Base-by-base conservation (phyloP, 2,113 vertebrate species). In the Lophura nycthemera region DNA sequence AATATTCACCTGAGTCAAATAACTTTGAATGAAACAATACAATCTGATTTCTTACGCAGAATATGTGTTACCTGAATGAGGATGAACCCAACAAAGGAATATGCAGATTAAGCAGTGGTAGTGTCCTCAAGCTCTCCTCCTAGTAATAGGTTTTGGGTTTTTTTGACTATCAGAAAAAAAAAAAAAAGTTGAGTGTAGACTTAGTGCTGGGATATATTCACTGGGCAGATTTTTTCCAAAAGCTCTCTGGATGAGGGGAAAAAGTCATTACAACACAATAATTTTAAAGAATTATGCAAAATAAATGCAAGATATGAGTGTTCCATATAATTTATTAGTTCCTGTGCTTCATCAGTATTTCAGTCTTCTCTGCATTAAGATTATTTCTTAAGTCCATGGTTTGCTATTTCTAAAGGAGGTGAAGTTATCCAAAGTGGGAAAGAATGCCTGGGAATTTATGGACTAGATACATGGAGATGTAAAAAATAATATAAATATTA, bases 281-380 rank as follows among this genome's bases (percentile, higher is more conserved):
- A 88, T 93, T 95, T 81, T 57, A 88, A 90, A 94, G 77, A 97
- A 88, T 66, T 88, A 88, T 77, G 42, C 84, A 64, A 95, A 96
- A n/a, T 84, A 91, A 93, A 86, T 92, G 82, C 43, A 87, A 60
- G 56, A 77, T 90, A 57, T 61, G 21, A 25, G 91, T 27, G 50
- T 40, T 85, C 69, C 13, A 19, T 48, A 19, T 80, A 82, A 92
- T 93, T 95, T 93, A 94, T 93, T 92, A 79, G 72, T 95, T 96
- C 93, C 92, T 93, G 69, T 80, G 76, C 45, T 80, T 82, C 88
- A 96, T 94, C 81, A 93, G 42, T 89, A 86, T 94, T 92, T 95
- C 84, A 83, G 90, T 92, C 83, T 81, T 74, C 95, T 95, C 88
- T 93, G 57, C 67, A 86, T 65, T 69, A 90, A 60, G 52, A 48